Evolutionary conservation across 2,113 vertebrate genomes (phyloP).

Genomic region (Ceyx cyanopectus): DNA sequence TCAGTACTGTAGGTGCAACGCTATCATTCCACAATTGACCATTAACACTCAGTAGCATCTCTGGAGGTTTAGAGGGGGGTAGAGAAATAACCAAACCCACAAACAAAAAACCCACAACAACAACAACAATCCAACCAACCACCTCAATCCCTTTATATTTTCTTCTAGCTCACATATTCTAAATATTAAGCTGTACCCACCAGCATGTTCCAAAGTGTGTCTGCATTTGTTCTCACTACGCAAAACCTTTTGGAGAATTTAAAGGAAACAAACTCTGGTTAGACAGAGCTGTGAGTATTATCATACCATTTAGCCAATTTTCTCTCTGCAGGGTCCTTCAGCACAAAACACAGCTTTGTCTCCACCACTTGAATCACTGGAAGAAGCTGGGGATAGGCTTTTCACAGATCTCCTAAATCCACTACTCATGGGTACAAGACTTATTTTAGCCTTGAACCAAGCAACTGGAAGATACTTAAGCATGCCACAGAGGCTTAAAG

Average conservation of each 20-base stretch:
- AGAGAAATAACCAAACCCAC: not conserved
- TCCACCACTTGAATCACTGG: not conserved
- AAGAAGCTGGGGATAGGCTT: not conserved
- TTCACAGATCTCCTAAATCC: not conserved
- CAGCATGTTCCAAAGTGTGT: not conserved
- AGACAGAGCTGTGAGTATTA: not conserved
- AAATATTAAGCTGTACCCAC: not conserved
- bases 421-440: not conserved
- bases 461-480: conserved; percentile 15
- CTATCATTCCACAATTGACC: not conserved
- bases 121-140: not conserved
- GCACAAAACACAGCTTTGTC: not conserved
- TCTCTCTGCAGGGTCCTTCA: not conserved
- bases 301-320: not conserved
- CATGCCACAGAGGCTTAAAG: not conserved
- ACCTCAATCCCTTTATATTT: not conserved
- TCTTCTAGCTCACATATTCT: not conserved
- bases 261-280: not conserved
- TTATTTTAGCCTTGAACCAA: not conserved
- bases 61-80: not conserved
- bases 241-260: not conserved
- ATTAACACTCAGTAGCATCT: not conserved
- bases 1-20: not conserved
- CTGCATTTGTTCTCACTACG: conserved; percentile 6
- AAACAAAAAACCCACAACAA: too few relatives aligned